Evolutionary conservation across 2,888 invertebrate species (phyloP).

Genomic region (Sinelater perroti): DNA sequence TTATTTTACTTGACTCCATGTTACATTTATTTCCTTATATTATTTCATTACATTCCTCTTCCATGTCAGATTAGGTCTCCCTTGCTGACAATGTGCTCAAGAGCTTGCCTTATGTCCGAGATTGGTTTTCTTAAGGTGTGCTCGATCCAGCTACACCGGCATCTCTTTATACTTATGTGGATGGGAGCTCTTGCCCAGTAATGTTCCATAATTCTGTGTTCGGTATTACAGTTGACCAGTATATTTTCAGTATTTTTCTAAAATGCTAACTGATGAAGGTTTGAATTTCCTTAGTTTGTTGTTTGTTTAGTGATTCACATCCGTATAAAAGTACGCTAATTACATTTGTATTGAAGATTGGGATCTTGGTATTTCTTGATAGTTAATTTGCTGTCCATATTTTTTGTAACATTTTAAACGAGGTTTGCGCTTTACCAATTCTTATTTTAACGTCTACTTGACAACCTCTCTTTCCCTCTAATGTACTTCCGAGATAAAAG

Average conservation of each 20-base stretch:
- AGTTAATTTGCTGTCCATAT: no score
- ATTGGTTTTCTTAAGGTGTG: slow-evolving; percentile 9
- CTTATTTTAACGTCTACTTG: background rate
- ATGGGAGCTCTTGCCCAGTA: slow-evolving; percentile 2
- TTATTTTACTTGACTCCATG: slow-evolving; percentile 1
- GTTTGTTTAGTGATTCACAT: background rate
- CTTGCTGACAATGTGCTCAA: no score
- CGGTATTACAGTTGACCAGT: slow-evolving; percentile 4
- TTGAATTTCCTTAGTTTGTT: background rate
- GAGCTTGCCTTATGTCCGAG: background rate
- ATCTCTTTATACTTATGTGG: slow-evolving; percentile 9
- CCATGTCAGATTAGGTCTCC: background rate
- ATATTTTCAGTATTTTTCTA: slow-evolving; percentile 8
- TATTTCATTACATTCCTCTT: slow-evolving; percentile 7
- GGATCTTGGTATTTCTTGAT: no score
- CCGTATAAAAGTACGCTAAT: background rate
- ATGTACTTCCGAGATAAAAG: no score
- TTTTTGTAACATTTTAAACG: no score
- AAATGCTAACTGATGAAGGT: background rate
- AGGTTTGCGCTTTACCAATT: no score
- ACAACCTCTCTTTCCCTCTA: background rate
- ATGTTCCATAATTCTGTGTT: slow-evolving; percentile 4
- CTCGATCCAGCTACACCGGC: slow-evolving; percentile 1
- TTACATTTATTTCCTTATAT: slow-evolving; percentile 4
- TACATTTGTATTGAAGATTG: no score